These are phyloP conservation scores for Drosophila trapezifrons DNA, from an alignment of 1,140 invertebrate genomes.

Conservation along the genomic window DNA sequence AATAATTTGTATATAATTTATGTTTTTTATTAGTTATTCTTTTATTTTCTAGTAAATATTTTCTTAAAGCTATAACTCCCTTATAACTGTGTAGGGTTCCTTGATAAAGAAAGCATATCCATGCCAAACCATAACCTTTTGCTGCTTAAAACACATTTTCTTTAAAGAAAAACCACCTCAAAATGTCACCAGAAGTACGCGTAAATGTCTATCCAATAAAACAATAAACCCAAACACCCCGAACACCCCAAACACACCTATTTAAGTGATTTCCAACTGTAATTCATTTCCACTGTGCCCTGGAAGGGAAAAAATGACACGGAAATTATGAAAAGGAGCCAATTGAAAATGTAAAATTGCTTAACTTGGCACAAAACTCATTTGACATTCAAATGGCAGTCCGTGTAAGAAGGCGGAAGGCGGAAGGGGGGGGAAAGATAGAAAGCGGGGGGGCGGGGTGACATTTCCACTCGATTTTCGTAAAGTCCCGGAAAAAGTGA, in stretches of 20 bases:
- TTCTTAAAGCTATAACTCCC: too few relatives aligned
- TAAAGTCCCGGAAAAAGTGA: slow-evolving; percentile 22
- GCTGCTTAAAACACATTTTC: too few relatives aligned
- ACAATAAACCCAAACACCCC: neutral
- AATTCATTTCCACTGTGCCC: slow-evolving; percentile 8
- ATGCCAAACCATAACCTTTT: too few relatives aligned
- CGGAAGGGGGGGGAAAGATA: slow-evolving; percentile 1
- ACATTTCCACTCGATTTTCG: slow-evolving; percentile 35
- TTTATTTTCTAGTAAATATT: too few relatives aligned
- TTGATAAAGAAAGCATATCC: too few relatives aligned
- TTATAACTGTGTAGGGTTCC: too few relatives aligned
- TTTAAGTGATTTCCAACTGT: slow-evolving; percentile 8
- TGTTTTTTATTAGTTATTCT: too few relatives aligned
- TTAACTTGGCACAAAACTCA: slow-evolving; percentile 73
- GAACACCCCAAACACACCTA: neutral
- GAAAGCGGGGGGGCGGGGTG: slow-evolving; percentile 4
- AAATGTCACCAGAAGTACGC: neutral
- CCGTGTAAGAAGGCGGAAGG: neutral
- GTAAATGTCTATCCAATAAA: neutral
- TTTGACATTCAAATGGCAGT: slow-evolving; percentile 65
- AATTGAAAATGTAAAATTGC: slow-evolving; percentile 73
- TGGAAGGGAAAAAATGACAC: slow-evolving; percentile 13
- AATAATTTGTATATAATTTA: too few relatives aligned
- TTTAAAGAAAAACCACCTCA: neutral
- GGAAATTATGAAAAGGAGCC: slow-evolving; percentile 67